Base-by-base conservation (phyloP, 1,140 invertebrate genomes). In the Popillia japonica region DNA sequence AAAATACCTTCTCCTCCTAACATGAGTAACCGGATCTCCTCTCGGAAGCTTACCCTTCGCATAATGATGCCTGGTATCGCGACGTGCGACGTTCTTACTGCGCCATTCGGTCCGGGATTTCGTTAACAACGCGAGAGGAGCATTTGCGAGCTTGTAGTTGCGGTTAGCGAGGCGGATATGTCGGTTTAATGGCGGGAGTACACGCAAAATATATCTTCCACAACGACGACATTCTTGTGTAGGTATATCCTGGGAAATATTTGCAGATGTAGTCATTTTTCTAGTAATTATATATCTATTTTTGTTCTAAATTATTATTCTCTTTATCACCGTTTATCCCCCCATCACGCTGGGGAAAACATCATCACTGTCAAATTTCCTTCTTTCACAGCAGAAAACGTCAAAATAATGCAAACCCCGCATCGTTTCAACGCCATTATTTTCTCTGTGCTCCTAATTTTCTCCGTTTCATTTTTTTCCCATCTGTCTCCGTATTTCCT, bases 71-170 rank as follows among this genome's bases (percentile, higher is more conserved):
- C 23, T 27, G 17, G 61, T 20, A 64, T 23, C 61, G 61, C 17
- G 20, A 64, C 17, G 20, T 7, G 61, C 61, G 61, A 64, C 61
- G 61, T 64, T 20, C n/a, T 64, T n/a, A 64, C 61, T n/a, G 17
- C 11, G 61, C 17, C 22, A 64, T 64, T 27, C 17, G n/a, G 6
- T 27, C 61, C 20, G 61, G 61, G 61, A 64, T 64, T 64, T 64
- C 61, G 61, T 11, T 64, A 64, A 64, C 61, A 20, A 64, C 22
- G 22, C 61, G 61, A n/a, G 6, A 64, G 61, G 22, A n/a, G 22
- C 61, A 64, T 64, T 64, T 64, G 61, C 61, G 17, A 64, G 61
- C 22, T 20, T 64, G 61, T 64, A 64, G 61, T 64, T 64, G 61
- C 61, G 61, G 61, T 27, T 23, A 20, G 10, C 11, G 17, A 64